phyloP scores from a whole-genome alignment of 1,140 invertebrate species.

The Macrotrachela quadricornifera region DNA sequence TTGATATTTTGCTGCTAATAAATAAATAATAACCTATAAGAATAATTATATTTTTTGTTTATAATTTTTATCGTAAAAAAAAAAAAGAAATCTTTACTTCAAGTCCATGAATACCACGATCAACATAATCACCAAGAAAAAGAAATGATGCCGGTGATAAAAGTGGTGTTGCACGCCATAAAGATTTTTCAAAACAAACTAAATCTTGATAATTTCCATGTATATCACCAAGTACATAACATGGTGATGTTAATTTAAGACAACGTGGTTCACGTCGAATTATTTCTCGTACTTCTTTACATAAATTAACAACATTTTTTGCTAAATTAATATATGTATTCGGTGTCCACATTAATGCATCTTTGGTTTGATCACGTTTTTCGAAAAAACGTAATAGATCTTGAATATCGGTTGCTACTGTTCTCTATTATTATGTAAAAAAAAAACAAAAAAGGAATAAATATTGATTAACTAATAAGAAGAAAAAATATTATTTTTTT shows the following conservation, averaged over 20 bases:
- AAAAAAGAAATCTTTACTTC: too few relatives aligned
- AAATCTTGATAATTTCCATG: conserved; percentile 42
- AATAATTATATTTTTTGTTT: too few relatives aligned
- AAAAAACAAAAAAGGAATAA: too few relatives aligned
- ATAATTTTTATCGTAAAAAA: too few relatives aligned
- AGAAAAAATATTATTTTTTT: too few relatives aligned
- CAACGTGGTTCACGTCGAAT: conserved; percentile 29
- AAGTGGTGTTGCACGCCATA: conserved; percentile 38
- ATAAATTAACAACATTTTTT: conserved; percentile 28
- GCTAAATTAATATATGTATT: conserved; percentile 13
- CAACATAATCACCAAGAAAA: conserved; percentile 43
- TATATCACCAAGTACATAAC: conserved; percentile 39
- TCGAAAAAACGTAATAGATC: too few relatives aligned
- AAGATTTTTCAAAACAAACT: conserved; percentile 38
- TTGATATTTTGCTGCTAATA: conserved; percentile 44
- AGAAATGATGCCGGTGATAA: conserved; percentile 39
- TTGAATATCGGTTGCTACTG: too few relatives aligned
- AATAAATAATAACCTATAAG: conserved; percentile 37
- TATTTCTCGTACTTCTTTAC: conserved; percentile 21
- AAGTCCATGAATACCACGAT: conserved; percentile 38
- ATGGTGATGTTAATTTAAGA: conserved; percentile 32
- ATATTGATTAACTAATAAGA: too few relatives aligned
- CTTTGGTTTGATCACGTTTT: too few relatives aligned
- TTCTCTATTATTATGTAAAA: too few relatives aligned
- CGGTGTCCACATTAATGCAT: too few relatives aligned